Evolutionary conservation across 2,888 invertebrate species (phyloP).

Genomic region (Tipula unca): DNA sequence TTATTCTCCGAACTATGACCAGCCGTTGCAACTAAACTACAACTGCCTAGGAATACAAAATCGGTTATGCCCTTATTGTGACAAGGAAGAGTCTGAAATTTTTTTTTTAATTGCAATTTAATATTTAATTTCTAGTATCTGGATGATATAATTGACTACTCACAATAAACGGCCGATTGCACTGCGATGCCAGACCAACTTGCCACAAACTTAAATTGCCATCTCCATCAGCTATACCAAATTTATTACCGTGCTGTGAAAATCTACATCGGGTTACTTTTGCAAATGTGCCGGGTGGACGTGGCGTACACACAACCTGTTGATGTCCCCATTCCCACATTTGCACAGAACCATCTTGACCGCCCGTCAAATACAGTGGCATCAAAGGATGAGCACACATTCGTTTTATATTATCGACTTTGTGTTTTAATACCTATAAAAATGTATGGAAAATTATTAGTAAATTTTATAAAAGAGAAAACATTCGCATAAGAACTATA

Average conservation of each 20-base stretch:
- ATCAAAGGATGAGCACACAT: constrained; percentile 93
- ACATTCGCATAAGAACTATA: not conserved
- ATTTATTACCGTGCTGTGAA: constrained; percentile 95
- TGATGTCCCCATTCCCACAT: constrained; percentile 98
- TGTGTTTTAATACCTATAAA: constrained; percentile 81
- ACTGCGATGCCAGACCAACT: constrained; percentile 68
- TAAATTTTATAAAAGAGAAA: not conserved
- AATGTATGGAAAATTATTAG: not conserved
- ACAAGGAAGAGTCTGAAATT: constrained; percentile 81
- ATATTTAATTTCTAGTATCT: not conserved
- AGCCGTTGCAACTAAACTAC: constrained; percentile 93
- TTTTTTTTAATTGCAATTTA: not conserved
- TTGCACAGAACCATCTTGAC: constrained; percentile 91
- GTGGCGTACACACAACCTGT: constrained; percentile 79
- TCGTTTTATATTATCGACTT: constrained; percentile 87
- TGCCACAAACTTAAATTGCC: constrained; percentile 95
- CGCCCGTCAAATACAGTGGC: constrained; percentile 90
- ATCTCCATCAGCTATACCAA: constrained; percentile 96
- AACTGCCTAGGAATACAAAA: constrained; percentile 95
- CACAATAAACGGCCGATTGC: constrained; percentile 78
- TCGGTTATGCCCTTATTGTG: constrained; percentile 96
- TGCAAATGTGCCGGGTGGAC: constrained; percentile 90
- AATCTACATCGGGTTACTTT: constrained; percentile 94
- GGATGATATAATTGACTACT: constrained; percentile 41
- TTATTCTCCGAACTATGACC: constrained; percentile 95